Evolutionary conservation across 2,797 vertebrate genomes (phyloP).

Genomic region (Falco biarmicus): DNA sequence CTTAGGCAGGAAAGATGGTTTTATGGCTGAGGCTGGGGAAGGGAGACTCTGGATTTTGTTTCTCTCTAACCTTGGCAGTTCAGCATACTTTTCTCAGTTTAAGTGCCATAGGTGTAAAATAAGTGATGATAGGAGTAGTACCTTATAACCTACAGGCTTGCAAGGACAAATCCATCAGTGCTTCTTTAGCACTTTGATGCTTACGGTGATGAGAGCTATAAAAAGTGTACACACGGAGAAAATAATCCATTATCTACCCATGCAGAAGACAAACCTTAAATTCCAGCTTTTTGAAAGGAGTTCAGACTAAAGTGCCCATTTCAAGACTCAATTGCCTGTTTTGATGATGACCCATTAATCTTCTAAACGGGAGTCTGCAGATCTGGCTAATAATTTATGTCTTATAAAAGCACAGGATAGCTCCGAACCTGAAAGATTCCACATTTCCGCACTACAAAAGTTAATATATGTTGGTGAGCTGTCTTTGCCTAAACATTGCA

Average conservation of each 20-base stretch:
- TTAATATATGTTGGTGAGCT: neutral
- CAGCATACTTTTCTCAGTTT: conserved; percentile 18
- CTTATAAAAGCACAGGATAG: neutral
- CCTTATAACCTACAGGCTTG: conserved; percentile 7
- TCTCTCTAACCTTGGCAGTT: conserved; percentile 16
- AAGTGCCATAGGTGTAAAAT: conserved; percentile 45
- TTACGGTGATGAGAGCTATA: conserved; percentile 16
- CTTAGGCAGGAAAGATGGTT: neutral
- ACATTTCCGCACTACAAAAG: neutral
- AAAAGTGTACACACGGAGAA: neutral
- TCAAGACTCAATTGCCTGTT: neutral
- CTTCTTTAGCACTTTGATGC: conserved; percentile 8
- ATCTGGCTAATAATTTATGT: conserved; percentile 26
- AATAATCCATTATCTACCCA: conserved; percentile 16
- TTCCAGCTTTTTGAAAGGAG: neutral
- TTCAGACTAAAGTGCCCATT: conserved; percentile 12
- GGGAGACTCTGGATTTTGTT: conserved; percentile 43
- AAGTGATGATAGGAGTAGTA: conserved; percentile 17
- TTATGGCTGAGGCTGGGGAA: neutral
- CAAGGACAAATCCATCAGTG: conserved; percentile 37
- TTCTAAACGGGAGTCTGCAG: neutral
- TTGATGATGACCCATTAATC: conserved; percentile 26
- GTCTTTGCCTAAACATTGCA: neutral
- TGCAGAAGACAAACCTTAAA: conserved; percentile 1
- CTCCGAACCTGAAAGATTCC: neutral